Evolutionary conservation across 2,113 vertebrate species (phyloP), one percentile per base, ranked within the genome.

Genomic region (Cyprinodon brontotheroides): DNA sequence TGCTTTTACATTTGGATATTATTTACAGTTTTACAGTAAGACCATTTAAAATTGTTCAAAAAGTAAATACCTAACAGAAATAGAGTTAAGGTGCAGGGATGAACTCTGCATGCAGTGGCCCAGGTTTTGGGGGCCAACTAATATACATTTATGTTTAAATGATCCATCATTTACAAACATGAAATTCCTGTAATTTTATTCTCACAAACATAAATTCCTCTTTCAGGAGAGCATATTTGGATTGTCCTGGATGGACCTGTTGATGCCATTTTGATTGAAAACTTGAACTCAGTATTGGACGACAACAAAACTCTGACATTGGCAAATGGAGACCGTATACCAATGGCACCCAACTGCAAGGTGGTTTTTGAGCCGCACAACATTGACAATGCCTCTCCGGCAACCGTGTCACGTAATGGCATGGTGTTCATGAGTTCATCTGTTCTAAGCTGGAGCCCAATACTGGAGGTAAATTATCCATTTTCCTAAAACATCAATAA

Each of bases 341-440:
- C 95, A 38, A 97, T 98, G 96, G 95, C 96, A 3, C 95, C 96
- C 40, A 94, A 93, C 59, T 98, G 96, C 89, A 98, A 97, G 90
- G 93, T 97, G 59, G 89, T 97, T 17, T 98, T 97, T 77, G 96
- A 98, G 74, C 96, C 96, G 75, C 95, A 97, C 90, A 96, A 96
- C 78, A 96, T 97, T 80, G 96, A 97, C 87, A 98, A 98, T 8
- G 96, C 96, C 39, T 98, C 96, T 43, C 96, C 96, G 4, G 96
- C 96, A 59, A 97, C 96, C 0, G 96, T 98, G 76, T 98, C 96
- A 48, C 95, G 96, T 48, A 95, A 96, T 73, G 96, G 96, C 3
- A 97, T 98, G 95, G 96, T 98, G 59, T 97, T 97, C 81, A 96
- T 97, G 96, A 98, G 96, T 79, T 97, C 96, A 29, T 98, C 96